Conservation (phyloP, 2,113 vertebrate genomes). For the Calonectris borealis region DNA sequence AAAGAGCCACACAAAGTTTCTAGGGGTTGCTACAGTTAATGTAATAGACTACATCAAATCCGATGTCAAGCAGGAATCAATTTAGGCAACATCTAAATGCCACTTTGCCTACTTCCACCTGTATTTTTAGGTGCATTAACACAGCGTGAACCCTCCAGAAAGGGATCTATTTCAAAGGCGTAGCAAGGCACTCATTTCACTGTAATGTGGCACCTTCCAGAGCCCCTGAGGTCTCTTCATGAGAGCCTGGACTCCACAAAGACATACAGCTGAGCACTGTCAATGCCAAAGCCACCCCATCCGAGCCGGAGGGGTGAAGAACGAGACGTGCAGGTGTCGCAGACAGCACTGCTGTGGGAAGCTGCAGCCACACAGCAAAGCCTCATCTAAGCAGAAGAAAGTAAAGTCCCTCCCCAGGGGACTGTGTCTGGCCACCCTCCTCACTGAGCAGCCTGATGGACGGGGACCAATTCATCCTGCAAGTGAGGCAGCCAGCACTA, state of each 20-base stretch:
- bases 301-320: not conserved
- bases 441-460: not conserved
- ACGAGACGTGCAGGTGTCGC: fast-evolving
- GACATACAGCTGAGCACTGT: not conserved
- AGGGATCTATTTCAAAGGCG: not conserved
- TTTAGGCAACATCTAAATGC: not conserved
- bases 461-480: not conserved
- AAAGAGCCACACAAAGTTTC: not conserved
- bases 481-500: not conserved
- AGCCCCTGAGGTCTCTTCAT: not conserved
- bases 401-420: not conserved
- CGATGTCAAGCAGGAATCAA: not conserved
- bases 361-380: not conserved
- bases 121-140: not conserved
- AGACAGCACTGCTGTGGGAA: not conserved
- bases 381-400: not conserved
- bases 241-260: not conserved
- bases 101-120: not conserved
- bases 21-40: not conserved
- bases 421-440: not conserved
- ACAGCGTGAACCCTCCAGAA: not conserved
- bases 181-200: not conserved
- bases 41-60: not conserved
- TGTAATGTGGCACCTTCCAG: not conserved
- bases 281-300: not conserved